Evolutionary conservation across 2,888 invertebrate genomes (phyloP).

Genomic region (Latheticus oryzae): DNA sequence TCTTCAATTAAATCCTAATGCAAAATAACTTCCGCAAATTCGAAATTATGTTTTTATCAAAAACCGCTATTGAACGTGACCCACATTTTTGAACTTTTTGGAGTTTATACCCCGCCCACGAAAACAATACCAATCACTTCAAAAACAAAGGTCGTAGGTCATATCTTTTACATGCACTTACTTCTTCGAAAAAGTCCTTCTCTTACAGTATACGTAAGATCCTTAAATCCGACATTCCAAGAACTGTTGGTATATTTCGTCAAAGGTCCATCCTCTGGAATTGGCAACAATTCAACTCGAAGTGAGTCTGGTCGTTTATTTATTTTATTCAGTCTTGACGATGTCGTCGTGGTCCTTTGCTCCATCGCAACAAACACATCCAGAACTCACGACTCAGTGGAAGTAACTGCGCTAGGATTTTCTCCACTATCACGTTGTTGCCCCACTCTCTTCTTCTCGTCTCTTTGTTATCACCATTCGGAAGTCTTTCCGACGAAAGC

Average conservation of each 20-base stretch:
- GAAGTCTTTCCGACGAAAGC: too few relatives aligned
- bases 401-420: conserved; percentile 28
- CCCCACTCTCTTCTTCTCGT: conserved; percentile 35
- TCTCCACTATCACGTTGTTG: conserved; percentile 28
- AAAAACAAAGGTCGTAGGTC: too few relatives aligned
- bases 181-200: conserved; percentile 71
- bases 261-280: conserved; percentile 55
- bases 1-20: too few relatives aligned
- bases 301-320: conserved; percentile 59
- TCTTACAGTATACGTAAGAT: conserved; percentile 74
- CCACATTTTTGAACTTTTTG: too few relatives aligned
- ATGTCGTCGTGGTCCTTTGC: conserved; percentile 14
- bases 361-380: conserved; percentile 32
- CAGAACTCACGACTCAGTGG: conserved; percentile 17
- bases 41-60: too few relatives aligned
- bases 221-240: conserved; percentile 75
- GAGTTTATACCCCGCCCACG: too few relatives aligned
- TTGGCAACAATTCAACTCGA: conserved; percentile 58
- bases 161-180: conserved; percentile 64
- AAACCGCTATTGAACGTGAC: too few relatives aligned
- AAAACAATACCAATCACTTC: too few relatives aligned
- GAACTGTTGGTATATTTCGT: conserved; percentile 48
- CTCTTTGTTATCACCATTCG: conserved; percentile 31
- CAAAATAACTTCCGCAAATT: too few relatives aligned
- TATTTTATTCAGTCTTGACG: conserved; percentile 6